Evolutionary conservation across 2,797 vertebrate species (phyloP), one percentile per base, ranked within the genome.

Genomic region (Gephyroberyx darwinii): DNA sequence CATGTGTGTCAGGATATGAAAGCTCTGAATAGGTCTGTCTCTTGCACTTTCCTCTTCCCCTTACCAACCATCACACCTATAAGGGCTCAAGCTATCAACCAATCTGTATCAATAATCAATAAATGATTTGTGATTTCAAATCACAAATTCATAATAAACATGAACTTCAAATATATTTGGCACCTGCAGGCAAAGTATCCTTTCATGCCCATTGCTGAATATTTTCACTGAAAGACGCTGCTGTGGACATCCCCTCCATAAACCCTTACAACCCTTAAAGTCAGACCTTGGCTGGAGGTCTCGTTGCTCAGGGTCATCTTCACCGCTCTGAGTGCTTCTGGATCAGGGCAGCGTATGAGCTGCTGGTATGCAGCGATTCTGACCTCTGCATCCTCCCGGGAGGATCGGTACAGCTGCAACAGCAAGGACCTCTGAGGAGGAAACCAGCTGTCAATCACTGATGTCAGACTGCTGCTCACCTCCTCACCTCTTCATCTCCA

Each of bases 231-330:
- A 47, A 50, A 8, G 3, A 19, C 8, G 17, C 17, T 19, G 47
- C 19, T 50, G 7, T 50, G 16, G 47, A 50, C 47, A n/a, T 50
- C 19, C 17, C 47, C 41, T 43, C 41, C 13, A 14, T 14, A 4
- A 43, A 43, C 41, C 41, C 9, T 16, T 12, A 48, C 6, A 31
- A 31, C 33, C 41, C 54, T 60, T 33, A 2, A 6, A 54, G 22
- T 72, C 76, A 76, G 60, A 97, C 96, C 96, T 94, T 97, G 96
- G 75, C 91, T 95, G 80, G 96, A 97, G 8, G 74, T 93, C 89
- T 96, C 95, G 0, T 83, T 86, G 45, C 82, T 90, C 70, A 96
- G 93, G 0, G 91, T 95, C 20, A 50, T 81, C 75, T 85, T 92
- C 71, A 97, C 92, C 81, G 84, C 88, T 54, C 92, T 82, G 77